Base-by-base conservation (phyloP, 2,797 vertebrate genomes). In the Epinephelus coioides region DNA sequence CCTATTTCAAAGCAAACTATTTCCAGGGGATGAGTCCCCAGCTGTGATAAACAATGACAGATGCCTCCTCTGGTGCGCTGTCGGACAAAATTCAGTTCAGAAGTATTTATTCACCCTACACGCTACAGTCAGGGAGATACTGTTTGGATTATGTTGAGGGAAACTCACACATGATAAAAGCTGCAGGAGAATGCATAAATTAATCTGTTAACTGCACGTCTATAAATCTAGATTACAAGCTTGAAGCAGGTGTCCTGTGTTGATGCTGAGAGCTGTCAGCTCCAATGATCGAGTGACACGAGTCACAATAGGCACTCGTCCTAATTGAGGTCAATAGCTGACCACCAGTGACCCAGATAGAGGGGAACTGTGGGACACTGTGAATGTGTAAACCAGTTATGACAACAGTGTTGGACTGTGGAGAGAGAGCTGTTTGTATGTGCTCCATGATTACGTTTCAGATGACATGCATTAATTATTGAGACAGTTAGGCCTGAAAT, bases 271-370 rank as follows among this genome's bases (percentile, higher is more conserved):
- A 43, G 69, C 47, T 38, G 67, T 79, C 76, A 19, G 2, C 1
- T 68, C 84, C 65, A 77, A 27, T 62, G 66, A 79, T 69, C 75
- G 21, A 59, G 68, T 69, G 78, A 71, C 81, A 15, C 34, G 51
- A 82, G 54, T 38, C 63, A 78, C 79, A 82, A 78, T 46, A 64
- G 64, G 17, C 56, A 12, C 69, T 6, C 0, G 47, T 2, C 21
- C 61, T 81, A 67, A 83, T 46, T 21, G 63, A 88, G 86, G 86
- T 82, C 83, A 76, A 76, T 0, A 0, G 17, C 27, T 30, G 81
- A 80, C 65, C 69, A 60, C 63, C 69, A 61, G 78, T 69, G 87
- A 87, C 84, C 86, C 77, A 84, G 63, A 79, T 83, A 77, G 40
- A 59, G 25, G 44, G 30, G 53, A 46, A 53, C 19, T 59, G 67